A percentile compares a stretch with the other conserved stretches of the same genome.
These are phyloP conservation scores for Campylomormyrus numenius DNA, from an alignment of 2,113 vertebrate species.

Conservation along the genomic window DNA sequence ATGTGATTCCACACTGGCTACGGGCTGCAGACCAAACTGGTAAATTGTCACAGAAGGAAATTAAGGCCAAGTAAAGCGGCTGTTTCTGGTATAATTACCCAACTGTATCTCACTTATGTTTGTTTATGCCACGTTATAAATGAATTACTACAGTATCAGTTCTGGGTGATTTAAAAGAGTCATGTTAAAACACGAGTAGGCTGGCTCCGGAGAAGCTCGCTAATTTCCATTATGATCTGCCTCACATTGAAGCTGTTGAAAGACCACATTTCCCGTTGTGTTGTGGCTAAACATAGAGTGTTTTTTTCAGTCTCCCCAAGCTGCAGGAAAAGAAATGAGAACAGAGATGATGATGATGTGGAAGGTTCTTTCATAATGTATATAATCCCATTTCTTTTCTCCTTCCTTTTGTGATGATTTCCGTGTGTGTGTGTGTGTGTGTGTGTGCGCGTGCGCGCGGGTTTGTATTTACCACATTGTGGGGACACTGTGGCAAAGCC, in stretches of 20 bases:
- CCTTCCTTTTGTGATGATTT: neutral
- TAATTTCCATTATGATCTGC: constrained; percentile 12
- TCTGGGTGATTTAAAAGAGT: neutral
- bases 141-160: constrained; percentile 9
- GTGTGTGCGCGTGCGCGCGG: neutral
- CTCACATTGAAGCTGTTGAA: neutral
- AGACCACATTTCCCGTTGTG: neutral
- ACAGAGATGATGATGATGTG: neutral
- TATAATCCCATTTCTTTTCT: neutral
- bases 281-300: neutral
- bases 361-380: neutral
- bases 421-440: neutral
- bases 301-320: neutral
- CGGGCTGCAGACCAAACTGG: neutral
- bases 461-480: neutral
- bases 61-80: neutral
- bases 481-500: neutral
- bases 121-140: constrained; percentile 17
- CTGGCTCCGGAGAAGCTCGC: neutral
- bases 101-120: constrained; percentile 9
- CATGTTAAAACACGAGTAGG: constrained; percentile 1
- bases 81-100: constrained; percentile 5
- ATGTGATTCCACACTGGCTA: neutral
- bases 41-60: neutral
- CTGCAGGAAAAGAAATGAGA: neutral